Evolutionary conservation across 2,113 vertebrate species (phyloP).

Genomic region (Condylura cristata): DNA sequence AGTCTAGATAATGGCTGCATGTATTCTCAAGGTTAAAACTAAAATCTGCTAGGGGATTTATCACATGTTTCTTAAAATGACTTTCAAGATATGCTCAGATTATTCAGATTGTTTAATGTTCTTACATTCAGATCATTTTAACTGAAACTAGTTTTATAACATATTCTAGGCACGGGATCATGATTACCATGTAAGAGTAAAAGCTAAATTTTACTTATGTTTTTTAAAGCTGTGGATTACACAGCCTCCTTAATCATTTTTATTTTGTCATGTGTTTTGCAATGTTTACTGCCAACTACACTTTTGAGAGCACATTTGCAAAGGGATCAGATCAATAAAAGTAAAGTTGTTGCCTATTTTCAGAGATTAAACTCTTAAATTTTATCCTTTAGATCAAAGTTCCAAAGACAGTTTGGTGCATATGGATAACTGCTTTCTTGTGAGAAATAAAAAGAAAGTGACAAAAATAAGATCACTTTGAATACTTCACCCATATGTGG

Average conservation of each 20-base stretch:
- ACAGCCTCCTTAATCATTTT: slow-evolving; percentile 11
- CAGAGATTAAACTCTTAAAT: background rate
- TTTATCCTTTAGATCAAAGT: slow-evolving; percentile 45
- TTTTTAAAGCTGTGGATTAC: background rate
- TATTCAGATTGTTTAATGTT: background rate
- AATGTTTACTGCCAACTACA: background rate
- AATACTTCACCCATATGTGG: slow-evolving; percentile 45
- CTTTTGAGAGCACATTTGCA: background rate
- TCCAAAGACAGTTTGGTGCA: slow-evolving; percentile 42
- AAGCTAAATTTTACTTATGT: background rate
- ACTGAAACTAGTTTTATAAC: background rate
- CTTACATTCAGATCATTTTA: background rate
- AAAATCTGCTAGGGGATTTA: background rate
- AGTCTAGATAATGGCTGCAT: background rate
- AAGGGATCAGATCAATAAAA: slow-evolving; percentile 40
- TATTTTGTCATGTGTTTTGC: background rate
- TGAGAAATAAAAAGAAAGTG: slow-evolving; percentile 39
- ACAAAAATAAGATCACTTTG: slow-evolving; percentile 54
- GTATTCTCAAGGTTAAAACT: background rate
- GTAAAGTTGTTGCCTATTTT: slow-evolving; percentile 5
- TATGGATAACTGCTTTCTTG: slow-evolving; percentile 43
- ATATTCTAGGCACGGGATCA: background rate
- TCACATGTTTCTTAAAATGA: background rate
- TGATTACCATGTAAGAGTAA: background rate
- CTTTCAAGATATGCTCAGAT: background rate